Evolutionary conservation across 2,113 vertebrate genomes (phyloP), one percentile per base, ranked within the genome.

Genomic region (Solenodon paradoxus): DNA sequence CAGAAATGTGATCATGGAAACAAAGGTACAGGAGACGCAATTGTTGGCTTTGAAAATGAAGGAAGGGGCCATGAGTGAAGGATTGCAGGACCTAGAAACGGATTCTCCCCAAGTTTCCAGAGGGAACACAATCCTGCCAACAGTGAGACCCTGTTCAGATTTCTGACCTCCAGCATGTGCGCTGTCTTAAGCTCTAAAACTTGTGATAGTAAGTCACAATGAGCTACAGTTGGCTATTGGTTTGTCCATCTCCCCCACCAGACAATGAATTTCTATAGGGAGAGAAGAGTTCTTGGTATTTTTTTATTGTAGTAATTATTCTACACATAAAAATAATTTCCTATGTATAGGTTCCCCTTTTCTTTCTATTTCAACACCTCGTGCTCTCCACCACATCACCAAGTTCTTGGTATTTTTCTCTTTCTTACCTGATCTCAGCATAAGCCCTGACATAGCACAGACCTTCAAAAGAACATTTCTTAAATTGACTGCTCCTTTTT

Each of bases 21-120:
- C 6, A 42, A 47, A 59, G 2, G 20, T 30, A 2, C 35, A 11
- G 24, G 2, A 5, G 3, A 3, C 57, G 17, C 1, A 3, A 51
- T 55, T 30, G 24, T 53, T 30, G 32, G n/a, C 49, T 64, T 2
- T 78, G 35, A 88, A 53, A 64, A 85, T 19, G 24, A 49, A 61
- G 28, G 12, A 45, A 77, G 30, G 45, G 19, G 3, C 17, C 51
- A 72, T 1, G 9, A 66, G 47, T 17, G 42, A 64, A 81, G 69
- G 40, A 47, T 64, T 0, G 1, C 57, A 53, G 20, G 20, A 53
- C 13, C 26, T 42, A 16, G 51, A 90, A 87, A 57, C 42, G 9
- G 45, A 51, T 35, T 71, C 30, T 53, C 42, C 51, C 30, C 61
- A 49, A 90, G 42, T 38, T n/a, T 90, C 71, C 17, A 80, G 26